phyloP scores from a whole-genome alignment of 2,888 invertebrate species.

The Neuroscelio doddi region DNA sequence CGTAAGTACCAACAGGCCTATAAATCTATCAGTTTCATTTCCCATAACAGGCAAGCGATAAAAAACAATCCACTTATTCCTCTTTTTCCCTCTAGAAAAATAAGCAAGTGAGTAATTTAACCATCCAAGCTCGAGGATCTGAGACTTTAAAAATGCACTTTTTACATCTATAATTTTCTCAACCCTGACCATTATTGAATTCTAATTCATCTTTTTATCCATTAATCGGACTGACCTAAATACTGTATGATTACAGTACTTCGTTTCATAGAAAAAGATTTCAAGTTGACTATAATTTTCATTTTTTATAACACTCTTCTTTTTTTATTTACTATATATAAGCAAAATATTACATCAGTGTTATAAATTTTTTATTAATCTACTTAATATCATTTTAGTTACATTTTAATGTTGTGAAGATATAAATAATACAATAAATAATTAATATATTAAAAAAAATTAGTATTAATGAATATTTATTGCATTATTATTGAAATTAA shows the following conservation, averaged over 20 bases:
- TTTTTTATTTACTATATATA: too few relatives aligned
- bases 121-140: too few relatives aligned
- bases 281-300: neutral
- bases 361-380: too few relatives aligned
- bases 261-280: neutral
- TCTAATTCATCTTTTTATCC: slow-evolving; percentile 40
- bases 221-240: slow-evolving; percentile 20
- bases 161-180: slow-evolving; percentile 25
- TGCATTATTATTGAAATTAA: too few relatives aligned
- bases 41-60: slow-evolving; percentile 6
- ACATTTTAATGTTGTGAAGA: too few relatives aligned
- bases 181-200: slow-evolving; percentile 40
- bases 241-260: neutral
- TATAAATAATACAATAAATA: too few relatives aligned
- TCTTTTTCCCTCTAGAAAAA: neutral
- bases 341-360: too few relatives aligned
- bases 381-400: too few relatives aligned
- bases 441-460: too few relatives aligned
- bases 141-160: slow-evolving; percentile 23
- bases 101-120: neutral
- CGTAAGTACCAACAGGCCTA: slow-evolving; percentile 2
- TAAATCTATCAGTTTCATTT: slow-evolving; percentile 7
- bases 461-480: too few relatives aligned
- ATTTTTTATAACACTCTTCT: neutral
- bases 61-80: neutral